Evolutionary conservation across 2,113 vertebrate genomes (phyloP), one percentile per base, ranked within the genome.

Genomic region (Plestiodon gilberti): DNA sequence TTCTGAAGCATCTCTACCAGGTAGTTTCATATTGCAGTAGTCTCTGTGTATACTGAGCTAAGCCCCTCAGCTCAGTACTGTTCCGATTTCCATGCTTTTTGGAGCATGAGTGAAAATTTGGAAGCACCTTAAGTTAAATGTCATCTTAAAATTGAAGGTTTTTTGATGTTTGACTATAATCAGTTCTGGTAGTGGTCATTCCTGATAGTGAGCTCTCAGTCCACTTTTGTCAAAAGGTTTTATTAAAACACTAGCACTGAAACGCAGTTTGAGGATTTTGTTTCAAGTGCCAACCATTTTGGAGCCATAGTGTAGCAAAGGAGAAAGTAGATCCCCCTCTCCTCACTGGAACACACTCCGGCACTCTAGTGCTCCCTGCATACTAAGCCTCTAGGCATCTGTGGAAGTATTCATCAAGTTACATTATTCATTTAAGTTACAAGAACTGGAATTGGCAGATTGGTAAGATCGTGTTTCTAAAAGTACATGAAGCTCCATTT

Each of bases 391-490:
- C 80, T 40, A 78, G 89, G 83, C 89, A 92, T 87, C 75, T 83
- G 70, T 67, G 76, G 83, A 82, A 55, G 89, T 89, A 88, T 89
- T 48, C 43, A 48, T 48, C 43, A 48, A 8, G 43, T 48, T 48
- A 48, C 43, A 48, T 48, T 48, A 48, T 48, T 48, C 43, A 89
- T 81, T 90, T 70, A 70, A 92, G 91, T 89, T 55, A 89, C 74
- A 87, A 89, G 84, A 91, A 82, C 86, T 78, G 67, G 78, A 94
- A 92, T 78, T 85, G 87, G 85, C 86, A 89, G 73, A 84, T 90
- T 90, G 77, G 55, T 91, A 91, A n/a, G 87, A 78, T 94, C 59
- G 1, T 86, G 74, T 93, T 92, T 92, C 86, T 88, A 91, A 20
- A 89, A 90, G 74, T 65, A 86, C 22, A 33, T 69, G 77, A 85